These are phyloP conservation scores for Columba livia DNA, from an alignment of 2,113 vertebrate species.

Conservation along the genomic window DNA sequence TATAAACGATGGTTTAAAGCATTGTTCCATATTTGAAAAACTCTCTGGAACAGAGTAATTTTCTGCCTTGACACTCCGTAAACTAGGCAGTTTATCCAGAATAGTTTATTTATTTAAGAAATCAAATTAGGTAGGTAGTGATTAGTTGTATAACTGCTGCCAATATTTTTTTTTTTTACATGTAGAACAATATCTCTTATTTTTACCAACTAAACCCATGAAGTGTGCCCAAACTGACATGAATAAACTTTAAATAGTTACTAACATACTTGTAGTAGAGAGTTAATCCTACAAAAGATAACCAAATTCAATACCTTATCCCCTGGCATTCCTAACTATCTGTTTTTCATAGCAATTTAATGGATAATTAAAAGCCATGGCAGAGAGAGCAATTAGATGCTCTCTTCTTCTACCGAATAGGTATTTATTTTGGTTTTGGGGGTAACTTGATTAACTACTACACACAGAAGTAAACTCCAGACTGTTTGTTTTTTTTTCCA, in stretches of 20 bases:
- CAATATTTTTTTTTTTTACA: background rate
- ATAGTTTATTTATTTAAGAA: background rate
- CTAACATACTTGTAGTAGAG: background rate
- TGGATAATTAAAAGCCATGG: background rate
- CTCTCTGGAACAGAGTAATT: background rate
- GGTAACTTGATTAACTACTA: background rate
- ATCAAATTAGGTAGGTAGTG: background rate
- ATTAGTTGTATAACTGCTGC: background rate
- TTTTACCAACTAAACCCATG: background rate
- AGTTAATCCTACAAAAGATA: background rate
- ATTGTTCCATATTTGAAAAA: background rate
- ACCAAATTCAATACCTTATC: background rate
- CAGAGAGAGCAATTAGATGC: background rate
- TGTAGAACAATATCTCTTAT: background rate
- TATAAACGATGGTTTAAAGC: background rate
- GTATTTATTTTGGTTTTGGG: background rate
- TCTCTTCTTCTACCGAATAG: background rate
- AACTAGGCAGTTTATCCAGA: background rate
- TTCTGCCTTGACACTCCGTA: background rate
- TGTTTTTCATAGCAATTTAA: background rate
- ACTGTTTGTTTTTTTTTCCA: background rate
- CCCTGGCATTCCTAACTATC: background rate
- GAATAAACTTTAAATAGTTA: background rate
- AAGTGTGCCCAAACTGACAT: background rate
- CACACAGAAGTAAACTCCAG: background rate